Conservation (phyloP, 1,140 invertebrate genomes). For the Sitobion miscanthi region DNA sequence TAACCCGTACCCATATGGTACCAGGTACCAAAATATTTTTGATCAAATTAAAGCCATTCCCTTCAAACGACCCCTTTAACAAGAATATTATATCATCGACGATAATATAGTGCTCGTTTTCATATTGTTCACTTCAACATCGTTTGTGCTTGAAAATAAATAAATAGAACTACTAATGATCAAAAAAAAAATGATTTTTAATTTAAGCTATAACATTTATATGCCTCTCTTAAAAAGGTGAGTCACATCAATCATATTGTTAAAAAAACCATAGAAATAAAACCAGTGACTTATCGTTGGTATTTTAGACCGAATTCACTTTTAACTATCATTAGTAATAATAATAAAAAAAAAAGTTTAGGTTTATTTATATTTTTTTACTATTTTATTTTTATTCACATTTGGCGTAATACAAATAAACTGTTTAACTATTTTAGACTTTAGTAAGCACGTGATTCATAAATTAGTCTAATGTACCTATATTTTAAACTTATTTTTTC, state of each 20-base stretch:
- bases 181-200: constrained; percentile 37
- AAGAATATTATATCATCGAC: background rate
- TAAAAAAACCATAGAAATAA: background rate
- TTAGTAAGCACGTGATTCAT: background rate
- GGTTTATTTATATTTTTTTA: no score
- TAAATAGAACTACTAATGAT: background rate
- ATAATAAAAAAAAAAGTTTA: background rate
- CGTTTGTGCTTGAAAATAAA: background rate
- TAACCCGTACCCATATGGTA: constrained; percentile 36
- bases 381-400: background rate
- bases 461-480: background rate
- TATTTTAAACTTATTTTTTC: constrained; percentile 28
- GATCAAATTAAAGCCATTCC: background rate
- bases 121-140: background rate
- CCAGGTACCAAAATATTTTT: constrained; percentile 36
- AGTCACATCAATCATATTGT: background rate
- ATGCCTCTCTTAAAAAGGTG: constrained; percentile 4
- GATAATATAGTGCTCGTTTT: background rate
- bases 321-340: background rate
- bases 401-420: background rate
- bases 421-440: background rate
- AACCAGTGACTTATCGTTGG: background rate
- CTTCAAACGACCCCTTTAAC: background rate
- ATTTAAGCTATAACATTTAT: constrained; percentile 35
- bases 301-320: background rate